phyloP scores from a whole-genome alignment of 92 coral and sea anemone species.

The Porites lobata region DNA sequence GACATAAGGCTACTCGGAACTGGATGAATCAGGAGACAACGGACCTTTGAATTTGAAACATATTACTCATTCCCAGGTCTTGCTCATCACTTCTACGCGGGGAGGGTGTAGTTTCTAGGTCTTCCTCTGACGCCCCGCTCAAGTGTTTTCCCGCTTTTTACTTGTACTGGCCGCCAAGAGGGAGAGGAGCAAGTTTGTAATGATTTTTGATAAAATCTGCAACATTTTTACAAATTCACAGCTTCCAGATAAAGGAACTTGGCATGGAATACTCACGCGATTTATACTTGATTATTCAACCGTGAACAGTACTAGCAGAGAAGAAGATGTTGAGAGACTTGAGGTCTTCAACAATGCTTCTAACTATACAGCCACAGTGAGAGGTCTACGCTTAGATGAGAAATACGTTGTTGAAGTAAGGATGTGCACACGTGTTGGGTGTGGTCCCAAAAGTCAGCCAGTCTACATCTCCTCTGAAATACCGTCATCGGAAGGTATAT shows the following conservation, averaged over 20 bases:
- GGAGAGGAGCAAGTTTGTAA: too few species aligned
- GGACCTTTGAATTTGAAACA: too few species aligned
- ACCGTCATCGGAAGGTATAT: not conserved
- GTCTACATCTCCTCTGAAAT: not conserved
- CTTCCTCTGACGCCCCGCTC: too few species aligned
- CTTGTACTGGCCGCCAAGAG: too few species aligned
- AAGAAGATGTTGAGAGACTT: not conserved
- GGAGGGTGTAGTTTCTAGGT: too few species aligned
- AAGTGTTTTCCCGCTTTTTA: too few species aligned
- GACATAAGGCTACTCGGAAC: too few species aligned
- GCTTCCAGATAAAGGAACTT: conserved; percentile 26
- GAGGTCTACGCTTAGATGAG: not conserved
- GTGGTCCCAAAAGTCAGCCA: conserved; percentile 30
- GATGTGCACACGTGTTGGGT: conserved; percentile 45
- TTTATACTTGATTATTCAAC: conserved; percentile 11
- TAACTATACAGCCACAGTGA: conserved; percentile 21
- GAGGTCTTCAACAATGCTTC: conserved; percentile 27
- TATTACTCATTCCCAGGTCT: too few species aligned
- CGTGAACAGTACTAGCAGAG: not conserved
- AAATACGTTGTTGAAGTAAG: conserved; percentile 6
- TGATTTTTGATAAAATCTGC: too few species aligned
- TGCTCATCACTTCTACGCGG: too few species aligned
- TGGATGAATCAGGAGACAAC: too few species aligned
- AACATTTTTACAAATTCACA: not conserved
- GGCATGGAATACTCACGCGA: conserved; percentile 33